Evolutionary conservation across 2,113 vertebrate genomes (phyloP).

Genomic region (Riparia riparia): DNA sequence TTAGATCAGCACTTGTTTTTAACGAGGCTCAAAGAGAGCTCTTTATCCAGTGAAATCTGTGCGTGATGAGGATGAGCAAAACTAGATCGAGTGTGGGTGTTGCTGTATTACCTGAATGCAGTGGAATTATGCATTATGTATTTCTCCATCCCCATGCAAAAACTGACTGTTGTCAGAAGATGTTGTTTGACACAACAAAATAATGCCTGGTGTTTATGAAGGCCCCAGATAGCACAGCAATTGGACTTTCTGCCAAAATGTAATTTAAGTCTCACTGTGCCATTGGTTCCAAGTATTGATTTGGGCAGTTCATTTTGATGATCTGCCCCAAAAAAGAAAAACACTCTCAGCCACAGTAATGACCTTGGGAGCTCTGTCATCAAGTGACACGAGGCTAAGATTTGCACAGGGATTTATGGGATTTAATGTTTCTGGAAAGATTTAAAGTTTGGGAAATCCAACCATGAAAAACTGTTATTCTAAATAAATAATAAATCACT

Average conservation of each 20-base stretch:
- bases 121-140: not conserved
- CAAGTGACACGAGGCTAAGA: not conserved
- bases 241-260: not conserved
- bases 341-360: not conserved
- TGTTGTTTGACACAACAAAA: not conserved
- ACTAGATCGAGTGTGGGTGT: not conserved
- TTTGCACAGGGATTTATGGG: not conserved
- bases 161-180: not conserved
- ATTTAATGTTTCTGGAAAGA: not conserved
- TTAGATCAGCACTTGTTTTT: not conserved
- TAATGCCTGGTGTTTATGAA: not conserved
- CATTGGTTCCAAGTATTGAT: not conserved
- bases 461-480: not conserved
- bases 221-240: not conserved
- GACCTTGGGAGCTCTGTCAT: not conserved
- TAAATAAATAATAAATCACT: not conserved
- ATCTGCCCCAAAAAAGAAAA: not conserved
- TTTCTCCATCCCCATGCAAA: not conserved
- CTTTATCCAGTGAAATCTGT: not conserved
- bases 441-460: not conserved
- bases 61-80: not conserved
- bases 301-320: not conserved
- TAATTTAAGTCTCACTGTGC: not conserved
- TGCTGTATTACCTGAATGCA: not conserved
- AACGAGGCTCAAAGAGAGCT: not conserved